phyloP scores from a whole-genome alignment of 2,797 vertebrate genomes.

The Crocodylus rhombifer region DNA sequence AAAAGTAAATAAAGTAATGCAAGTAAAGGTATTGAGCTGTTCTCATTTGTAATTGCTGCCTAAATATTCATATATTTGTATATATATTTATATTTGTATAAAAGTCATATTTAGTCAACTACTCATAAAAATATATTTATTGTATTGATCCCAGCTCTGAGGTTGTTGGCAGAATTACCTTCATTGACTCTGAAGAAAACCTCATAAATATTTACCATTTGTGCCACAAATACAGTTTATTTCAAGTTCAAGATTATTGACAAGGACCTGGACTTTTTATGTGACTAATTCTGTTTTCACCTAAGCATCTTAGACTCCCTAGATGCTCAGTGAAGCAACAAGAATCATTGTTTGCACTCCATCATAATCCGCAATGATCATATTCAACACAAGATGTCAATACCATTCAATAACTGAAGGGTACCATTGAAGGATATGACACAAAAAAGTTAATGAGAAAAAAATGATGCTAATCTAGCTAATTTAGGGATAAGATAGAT shows the following conservation, averaged over 20 bases:
- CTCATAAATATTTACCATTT: not conserved
- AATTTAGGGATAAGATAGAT: not conserved
- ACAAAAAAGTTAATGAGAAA: not conserved
- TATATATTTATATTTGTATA: too few species aligned
- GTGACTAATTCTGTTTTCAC: not conserved
- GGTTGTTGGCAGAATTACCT: not conserved
- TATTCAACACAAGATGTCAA: not conserved
- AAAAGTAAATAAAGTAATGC: too few species aligned
- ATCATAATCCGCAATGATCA: not conserved
- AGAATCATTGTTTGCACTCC: not conserved
- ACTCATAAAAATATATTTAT: not conserved
- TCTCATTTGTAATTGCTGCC: too few species aligned
- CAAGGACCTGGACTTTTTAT: not conserved
- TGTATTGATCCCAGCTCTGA: not conserved
- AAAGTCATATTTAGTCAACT: not conserved
- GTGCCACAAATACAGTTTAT: not conserved
- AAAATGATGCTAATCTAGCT: not conserved
- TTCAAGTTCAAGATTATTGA: not conserved
- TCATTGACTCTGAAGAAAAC: not conserved
- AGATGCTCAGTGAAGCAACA: not conserved
- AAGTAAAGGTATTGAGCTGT: too few species aligned
- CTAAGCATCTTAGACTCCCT: not conserved
- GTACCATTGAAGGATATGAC: not conserved
- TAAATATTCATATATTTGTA: too few species aligned
- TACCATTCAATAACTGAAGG: not conserved